phyloP scores from a whole-genome alignment of 2,797 vertebrate species.

The Rhinophrynus dorsalis region DNA sequence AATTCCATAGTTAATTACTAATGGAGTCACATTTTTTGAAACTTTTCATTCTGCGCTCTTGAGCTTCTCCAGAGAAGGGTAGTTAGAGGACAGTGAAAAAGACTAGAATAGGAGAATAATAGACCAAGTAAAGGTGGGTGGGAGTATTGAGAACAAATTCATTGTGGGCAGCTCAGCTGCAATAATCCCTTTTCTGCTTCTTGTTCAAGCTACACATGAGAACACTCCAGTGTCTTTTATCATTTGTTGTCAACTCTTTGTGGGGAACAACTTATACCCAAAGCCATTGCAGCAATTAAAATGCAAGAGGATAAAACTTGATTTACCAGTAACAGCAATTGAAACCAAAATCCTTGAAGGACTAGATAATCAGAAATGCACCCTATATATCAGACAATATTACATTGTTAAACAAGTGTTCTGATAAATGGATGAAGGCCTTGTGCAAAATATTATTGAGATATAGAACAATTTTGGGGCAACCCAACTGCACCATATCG shows the following conservation, averaged over 20 bases:
- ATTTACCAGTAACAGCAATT: conserved; percentile 65
- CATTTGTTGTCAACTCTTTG: conserved; percentile 80
- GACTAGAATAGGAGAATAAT: conserved; percentile 40
- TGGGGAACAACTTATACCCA: conserved; percentile 75
- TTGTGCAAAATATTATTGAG: conserved; percentile 36
- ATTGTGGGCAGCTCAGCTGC: conserved; percentile 77
- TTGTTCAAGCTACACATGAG: conserved; percentile 76
- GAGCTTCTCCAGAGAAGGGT: conserved; percentile 56
- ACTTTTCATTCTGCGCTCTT: conserved; percentile 56
- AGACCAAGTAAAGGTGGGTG: conserved; percentile 37
- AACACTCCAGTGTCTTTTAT: conserved; percentile 79
- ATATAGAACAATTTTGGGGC: too few relatives aligned
- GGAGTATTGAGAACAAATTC: conserved; percentile 61
- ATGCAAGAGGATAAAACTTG: conserved; percentile 71
- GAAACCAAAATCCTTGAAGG: conserved; percentile 65
- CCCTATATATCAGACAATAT: conserved; percentile 66
- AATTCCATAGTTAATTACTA: conserved; percentile 77
- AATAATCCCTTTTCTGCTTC: conserved; percentile 81
- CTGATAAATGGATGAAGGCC: too few relatives aligned
- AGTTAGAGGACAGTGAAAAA: conserved; percentile 57
- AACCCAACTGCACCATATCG: too few relatives aligned
- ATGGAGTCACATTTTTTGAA: conserved; percentile 64
- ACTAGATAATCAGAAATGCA: conserved; percentile 63
- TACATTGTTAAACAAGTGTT: too few relatives aligned
- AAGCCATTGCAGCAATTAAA: conserved; percentile 78